Conservation (phyloP, 2,888 invertebrate species). For the Heliconius hortense region DNA sequence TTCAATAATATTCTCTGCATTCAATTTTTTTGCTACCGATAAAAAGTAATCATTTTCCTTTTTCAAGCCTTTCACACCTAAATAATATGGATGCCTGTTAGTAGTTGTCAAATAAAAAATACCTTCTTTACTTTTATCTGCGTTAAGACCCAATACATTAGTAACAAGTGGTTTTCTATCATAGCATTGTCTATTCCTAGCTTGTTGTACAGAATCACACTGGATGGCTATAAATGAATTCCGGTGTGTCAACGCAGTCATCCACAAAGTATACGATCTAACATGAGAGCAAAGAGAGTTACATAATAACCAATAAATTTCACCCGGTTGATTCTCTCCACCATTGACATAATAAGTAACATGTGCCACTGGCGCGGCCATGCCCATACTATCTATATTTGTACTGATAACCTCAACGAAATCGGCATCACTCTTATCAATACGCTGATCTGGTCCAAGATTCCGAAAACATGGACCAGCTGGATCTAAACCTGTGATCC, state of each 20-base stretch:
- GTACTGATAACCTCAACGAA: constrained; percentile 63
- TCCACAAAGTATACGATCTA: constrained; percentile 47
- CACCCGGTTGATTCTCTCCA: constrained; percentile 58
- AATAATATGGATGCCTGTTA: constrained; percentile 58
- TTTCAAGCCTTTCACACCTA: constrained; percentile 61
- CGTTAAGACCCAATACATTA: constrained; percentile 48
- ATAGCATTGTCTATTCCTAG: constrained; percentile 49
- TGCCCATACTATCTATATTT: constrained; percentile 66
- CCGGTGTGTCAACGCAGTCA: constrained; percentile 46
- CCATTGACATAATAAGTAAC: constrained; percentile 70
- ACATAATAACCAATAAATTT: constrained; percentile 47
- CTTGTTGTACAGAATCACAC: constrained; percentile 53
- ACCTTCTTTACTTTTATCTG: constrained; percentile 48
- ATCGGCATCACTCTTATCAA: constrained; percentile 64
- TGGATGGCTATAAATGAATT: constrained; percentile 49
- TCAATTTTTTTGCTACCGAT: constrained; percentile 34
- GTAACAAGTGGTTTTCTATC: constrained; percentile 47
- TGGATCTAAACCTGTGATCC: constrained; percentile 62
- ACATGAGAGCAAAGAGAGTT: constrained; percentile 50
- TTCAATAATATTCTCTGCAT: constrained; percentile 42
- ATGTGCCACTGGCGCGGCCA: constrained; percentile 66
- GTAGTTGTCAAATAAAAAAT: constrained; percentile 52
- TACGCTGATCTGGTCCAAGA: constrained; percentile 56
- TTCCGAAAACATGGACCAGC: constrained; percentile 68
- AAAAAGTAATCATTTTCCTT: constrained; percentile 53